Percentiles rank a stretch among this genome's conserved stretches.
phyloP scores from a whole-genome alignment of 2,113 vertebrate species.

The Rhegmatorhina hoffmannsi region DNA sequence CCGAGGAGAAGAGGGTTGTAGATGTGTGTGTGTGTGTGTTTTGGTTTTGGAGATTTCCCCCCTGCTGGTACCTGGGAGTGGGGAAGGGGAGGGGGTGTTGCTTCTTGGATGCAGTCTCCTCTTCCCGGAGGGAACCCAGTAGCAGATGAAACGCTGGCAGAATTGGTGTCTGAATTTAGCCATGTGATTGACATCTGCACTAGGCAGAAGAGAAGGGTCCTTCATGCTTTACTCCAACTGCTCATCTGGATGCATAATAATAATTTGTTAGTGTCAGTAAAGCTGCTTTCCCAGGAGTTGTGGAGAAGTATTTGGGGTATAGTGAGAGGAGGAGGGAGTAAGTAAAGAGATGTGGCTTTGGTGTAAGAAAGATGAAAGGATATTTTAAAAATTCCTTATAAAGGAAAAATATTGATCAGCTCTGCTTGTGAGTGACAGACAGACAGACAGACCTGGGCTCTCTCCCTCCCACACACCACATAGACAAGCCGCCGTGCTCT shows the following conservation, averaged over 20 bases:
- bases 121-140: not conserved
- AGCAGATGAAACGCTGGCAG: not conserved
- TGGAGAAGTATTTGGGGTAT: conserved; percentile 2
- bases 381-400: not conserved
- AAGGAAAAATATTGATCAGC: conserved; percentile 13
- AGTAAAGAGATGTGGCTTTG: not conserved
- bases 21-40: not conserved
- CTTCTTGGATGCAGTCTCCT: not conserved
- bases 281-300: conserved; percentile 39
- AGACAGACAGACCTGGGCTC: not conserved
- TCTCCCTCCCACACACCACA: not conserved
- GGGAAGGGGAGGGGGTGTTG: not conserved
- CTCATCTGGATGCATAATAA: not conserved
- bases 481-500: not conserved
- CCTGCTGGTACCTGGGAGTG: not conserved
- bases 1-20: not conserved
- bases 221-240: not conserved
- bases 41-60: not conserved
- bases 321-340: not conserved
- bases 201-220: not conserved
- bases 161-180: not conserved
- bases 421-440: not conserved
- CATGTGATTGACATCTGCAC: not conserved
- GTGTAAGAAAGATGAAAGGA: not conserved
- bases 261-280: conserved; percentile 25